Base-by-base conservation (phyloP, 1,140 invertebrate species). In the Aphelenchoides besseyi region DNA sequence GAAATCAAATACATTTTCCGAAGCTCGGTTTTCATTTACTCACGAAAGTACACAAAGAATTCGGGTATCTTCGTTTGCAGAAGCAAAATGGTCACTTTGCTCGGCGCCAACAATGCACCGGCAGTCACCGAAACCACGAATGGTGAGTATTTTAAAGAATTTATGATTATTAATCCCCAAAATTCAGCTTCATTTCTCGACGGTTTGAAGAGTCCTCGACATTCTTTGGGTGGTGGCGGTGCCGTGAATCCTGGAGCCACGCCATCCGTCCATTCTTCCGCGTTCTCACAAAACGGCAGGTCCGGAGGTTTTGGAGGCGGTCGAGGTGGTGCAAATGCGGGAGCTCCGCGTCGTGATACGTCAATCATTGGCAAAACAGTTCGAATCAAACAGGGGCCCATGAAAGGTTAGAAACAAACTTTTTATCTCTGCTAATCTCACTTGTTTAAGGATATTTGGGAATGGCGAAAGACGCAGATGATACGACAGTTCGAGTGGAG, bases 1-100 rank as follows among this genome's bases (percentile, higher is more conserved):
- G 94, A 97, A 87, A 95, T 98, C 30, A 94, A 93, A 83, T 95
- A 98, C 85, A 85, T 98, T 55, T 98, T 94, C 83, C 88, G 95
- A 67, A 95, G 91, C 84, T 94, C 91, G 86, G 94, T 92, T 0
- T 98, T 98, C 85, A 85, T 98, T 0, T 91, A 95, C 85, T 96
- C 94, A 2, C 88, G 93, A 69, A 92, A 94, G 88, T 93, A 94
- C 86, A 86, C 91, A 9, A 93, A 95, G 79, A 97, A 98, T 86
- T 94, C 95, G 73, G 95, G 95, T 1, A 94, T 97, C 69, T 97
- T 98, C 86, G 95, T 98, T 0, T 96, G 93, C 84, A 94, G 94
- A 86, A 93, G 94, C 0, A 89, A 92, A 37, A 92, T 97, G 86
- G 87, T 98, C 55, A 90, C 91, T 70, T 86, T 96, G 9, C 93